Evolutionary conservation across 2,113 vertebrate species (phyloP), one percentile per base, ranked within the genome.

Genomic region (Leucosticte australis): DNA sequence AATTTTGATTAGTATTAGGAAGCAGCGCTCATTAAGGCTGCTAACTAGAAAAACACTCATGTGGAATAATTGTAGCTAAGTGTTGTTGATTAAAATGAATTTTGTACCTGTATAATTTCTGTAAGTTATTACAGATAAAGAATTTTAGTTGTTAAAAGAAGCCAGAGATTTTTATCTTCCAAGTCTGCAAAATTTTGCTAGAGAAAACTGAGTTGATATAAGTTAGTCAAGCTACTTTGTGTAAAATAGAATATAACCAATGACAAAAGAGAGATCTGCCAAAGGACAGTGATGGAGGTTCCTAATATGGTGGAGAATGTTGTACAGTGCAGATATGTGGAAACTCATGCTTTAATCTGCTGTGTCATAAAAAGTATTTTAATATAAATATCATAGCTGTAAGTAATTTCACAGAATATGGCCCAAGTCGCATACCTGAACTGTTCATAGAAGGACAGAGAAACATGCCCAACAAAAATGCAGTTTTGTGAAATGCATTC

Each of bases 401-500:
- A 62, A 52, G 39, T 24, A 64, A 49, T 52, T 44, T 63, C 2
- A 26, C 11, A 10, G 6, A 49, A 27, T 60, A 22, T 41, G 41
- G 28, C 27, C 31, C 49, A 30, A 53, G 9, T 37, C 35, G 7
- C 24, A 6, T 39, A 37, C 31, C 23, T 74, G 11, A 70, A 27
- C 28, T 63, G 4, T 35, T 42, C 42, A n/a, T 4, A 20, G 42
- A 59, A 80, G 26, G 23, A 70, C n/a, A 67, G 20, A 27, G 22
- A 63, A 67, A 67, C 0, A 2, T 6, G 0, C 13, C 50, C 39
- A 74, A 23, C 15, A 65, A 46, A 74, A 83, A 22, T 0, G 0
- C 1, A 1, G 11, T 47, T 89, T 76, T 49, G 22, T 83, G 50
- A 73, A 90, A 52, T 31, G 7, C 4, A 2, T 64, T 26, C 37